phyloP scores from a whole-genome alignment of 2,797 vertebrate species.

The Saxicola maurus region DNA sequence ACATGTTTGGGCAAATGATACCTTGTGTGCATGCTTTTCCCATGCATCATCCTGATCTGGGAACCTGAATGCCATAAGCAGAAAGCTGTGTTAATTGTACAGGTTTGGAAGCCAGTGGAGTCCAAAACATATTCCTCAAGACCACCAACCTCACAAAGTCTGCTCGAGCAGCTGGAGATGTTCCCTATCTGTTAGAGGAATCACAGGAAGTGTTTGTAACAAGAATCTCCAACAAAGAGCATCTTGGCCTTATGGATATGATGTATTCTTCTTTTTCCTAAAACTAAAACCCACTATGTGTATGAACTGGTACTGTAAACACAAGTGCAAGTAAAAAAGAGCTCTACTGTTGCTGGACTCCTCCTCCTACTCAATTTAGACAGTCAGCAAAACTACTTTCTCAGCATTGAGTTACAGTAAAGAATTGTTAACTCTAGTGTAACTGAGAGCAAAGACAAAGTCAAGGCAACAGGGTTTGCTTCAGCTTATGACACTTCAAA shows the following conservation, averaged over 20 bases:
- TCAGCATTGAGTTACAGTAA: background rate
- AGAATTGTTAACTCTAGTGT: background rate
- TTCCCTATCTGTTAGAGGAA: background rate
- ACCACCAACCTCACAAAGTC: background rate
- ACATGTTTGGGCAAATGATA: background rate
- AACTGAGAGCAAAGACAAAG: background rate
- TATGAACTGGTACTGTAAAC: background rate
- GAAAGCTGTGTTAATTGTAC: conserved; percentile 27
- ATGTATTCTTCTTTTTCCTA: background rate
- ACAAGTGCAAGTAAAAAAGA: background rate
- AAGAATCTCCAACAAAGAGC: background rate
- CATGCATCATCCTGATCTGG: background rate
- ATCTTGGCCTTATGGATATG: background rate
- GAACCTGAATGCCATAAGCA: conserved; percentile 11
- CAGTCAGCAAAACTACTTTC: conserved; percentile 9
- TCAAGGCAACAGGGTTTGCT: background rate
- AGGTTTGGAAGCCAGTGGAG: background rate
- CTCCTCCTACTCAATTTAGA: background rate
- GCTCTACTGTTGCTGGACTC: background rate
- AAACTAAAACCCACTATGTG: background rate
- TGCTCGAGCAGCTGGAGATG: background rate
- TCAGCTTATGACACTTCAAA: background rate
- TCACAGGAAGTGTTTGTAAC: background rate
- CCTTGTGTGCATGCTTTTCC: conserved; percentile 6
- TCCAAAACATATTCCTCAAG: background rate